Conservation (phyloP, 2,797 vertebrate genomes). For the Tragopan temminckii region DNA sequence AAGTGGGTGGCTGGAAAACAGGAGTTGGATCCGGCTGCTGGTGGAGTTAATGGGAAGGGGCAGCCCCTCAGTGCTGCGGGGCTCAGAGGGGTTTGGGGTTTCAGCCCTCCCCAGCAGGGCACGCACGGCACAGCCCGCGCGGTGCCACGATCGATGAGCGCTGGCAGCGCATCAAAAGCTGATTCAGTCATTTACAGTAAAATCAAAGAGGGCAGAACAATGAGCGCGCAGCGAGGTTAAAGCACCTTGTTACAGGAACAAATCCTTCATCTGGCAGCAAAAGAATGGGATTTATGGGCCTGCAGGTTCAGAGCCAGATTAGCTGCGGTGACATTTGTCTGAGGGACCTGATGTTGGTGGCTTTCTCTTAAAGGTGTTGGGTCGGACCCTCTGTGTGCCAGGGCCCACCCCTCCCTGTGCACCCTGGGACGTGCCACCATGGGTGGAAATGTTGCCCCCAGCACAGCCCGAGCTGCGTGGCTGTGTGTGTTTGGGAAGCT, state of each 20-base stretch:
- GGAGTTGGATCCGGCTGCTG: neutral
- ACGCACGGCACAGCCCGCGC: too few relatives aligned
- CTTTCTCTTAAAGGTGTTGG: neutral
- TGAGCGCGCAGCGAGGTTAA: conserved; percentile 67
- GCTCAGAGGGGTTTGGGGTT: conserved; percentile 35
- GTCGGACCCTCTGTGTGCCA: too few relatives aligned
- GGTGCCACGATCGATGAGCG: conserved; percentile 39
- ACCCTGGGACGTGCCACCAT: neutral
- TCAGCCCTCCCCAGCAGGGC: neutral
- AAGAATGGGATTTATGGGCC: conserved; percentile 58
- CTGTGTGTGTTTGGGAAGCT: conserved; percentile 6
- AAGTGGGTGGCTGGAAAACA: neutral
- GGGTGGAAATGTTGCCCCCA: neutral
- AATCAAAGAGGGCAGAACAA: conserved; percentile 76
- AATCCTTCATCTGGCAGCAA: conserved; percentile 72
- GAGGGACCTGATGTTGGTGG: neutral
- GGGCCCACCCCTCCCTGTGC: neutral
- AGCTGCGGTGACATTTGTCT: conserved; percentile 23
- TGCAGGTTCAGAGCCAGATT: conserved; percentile 16
- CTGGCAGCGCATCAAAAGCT: conserved; percentile 78
- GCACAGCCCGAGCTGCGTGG: accelerated
- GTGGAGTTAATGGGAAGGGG: neutral
- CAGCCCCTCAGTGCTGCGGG: neutral
- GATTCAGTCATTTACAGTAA: conserved; percentile 78
- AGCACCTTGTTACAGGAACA: conserved; percentile 77